Evolutionary conservation across 2,888 invertebrate species (phyloP), one percentile per base, ranked within the genome.

Genomic region (Protophormia terraenovae): DNA sequence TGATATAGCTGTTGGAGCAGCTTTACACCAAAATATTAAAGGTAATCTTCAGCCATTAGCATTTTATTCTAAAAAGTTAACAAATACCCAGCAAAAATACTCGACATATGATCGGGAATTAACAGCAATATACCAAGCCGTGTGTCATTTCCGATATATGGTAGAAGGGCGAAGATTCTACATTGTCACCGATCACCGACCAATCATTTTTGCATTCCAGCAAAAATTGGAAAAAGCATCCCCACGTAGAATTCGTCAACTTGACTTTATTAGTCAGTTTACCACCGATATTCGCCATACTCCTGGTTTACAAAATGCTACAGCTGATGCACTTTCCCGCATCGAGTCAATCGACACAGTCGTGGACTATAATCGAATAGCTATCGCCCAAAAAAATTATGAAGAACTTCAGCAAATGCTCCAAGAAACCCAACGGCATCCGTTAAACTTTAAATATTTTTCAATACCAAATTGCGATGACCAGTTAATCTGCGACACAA

Each of bases 51-150:
- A 84, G 14, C 85, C 84, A 3, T 62, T 86, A 10, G 67, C 0
- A 75, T 90, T 0, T 89, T 93, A 82, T 77, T 64, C 14, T 90
- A 90, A 66, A 64, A 64, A 64, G 19, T 14, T 64, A 1, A 55
- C 24, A 14, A 27, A 27, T 55, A 14, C 14, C 14, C 55, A 55
- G 14, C n/a, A 14, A 14, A 55, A 55, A 14, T 55, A 55, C 3
- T 27, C 27, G 2, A 27, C 24, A 29, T 29, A 55, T 14, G 55
- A 55, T 29, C 55, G 55, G 2, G 55, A 55, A 29, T 29, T 55
- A 14, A 14, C 55, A 14, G 27, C 55, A 6, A 29, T 55, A 14
- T 55, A 55, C 27, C 29, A 55, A 55, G 55, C 29, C 12, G 27
- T 55, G 1, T 10, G 1, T 10, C 27, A 77, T 47, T 67, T 77